Base-by-base conservation (phyloP, 1,140 invertebrate genomes). In the Elymnias hypermnestra region DNA sequence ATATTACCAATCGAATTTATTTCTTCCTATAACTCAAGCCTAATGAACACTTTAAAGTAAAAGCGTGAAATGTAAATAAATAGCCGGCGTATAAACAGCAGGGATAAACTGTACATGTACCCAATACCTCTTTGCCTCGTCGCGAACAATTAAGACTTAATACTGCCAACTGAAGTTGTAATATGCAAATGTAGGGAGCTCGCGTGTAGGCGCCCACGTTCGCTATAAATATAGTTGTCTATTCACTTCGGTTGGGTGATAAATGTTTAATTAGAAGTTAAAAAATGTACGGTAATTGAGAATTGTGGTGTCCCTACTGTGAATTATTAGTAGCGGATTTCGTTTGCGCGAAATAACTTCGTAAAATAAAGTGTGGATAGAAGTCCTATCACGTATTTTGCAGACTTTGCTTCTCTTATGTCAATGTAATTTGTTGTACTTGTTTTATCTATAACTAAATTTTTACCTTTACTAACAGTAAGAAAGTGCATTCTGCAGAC, bases 121-220 rank as follows among this genome's bases (percentile, higher is more conserved):
- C 4, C 25, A 10, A 3, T 10, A 28, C 25, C 17, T 10, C 29
- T 15, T 29, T 33, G 19, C 19, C 12, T 42, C 28, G 13, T n/a
- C 6, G 23, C 41, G 21, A 44, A 83, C 79, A 81, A 83, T 83
- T 83, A 81, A 83, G 74, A 73, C 71, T 75, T 77, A 78, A 83
- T 76, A 78, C 67, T 64, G 55, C 62, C 67, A 70, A 75, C 57
- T 72, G 69, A 69, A 73, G 74, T 79, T 83, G 79, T 83, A 75
- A 70, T 81, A 83, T 83, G 79, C 74, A 77, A 83, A 83, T 81
- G 51, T 53, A 46, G 39, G 18, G 51, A n/a, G n/a, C 46, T 83
- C 60, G 78, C 78, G 75, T 83, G 78, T 82, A 59, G 52, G 69
- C 78, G 75, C 78, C 75, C 75, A 83, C 75, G 43, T 51, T 58